Conservation (phyloP, 2,888 invertebrate genomes). For the Physocephala rufipes region DNA sequence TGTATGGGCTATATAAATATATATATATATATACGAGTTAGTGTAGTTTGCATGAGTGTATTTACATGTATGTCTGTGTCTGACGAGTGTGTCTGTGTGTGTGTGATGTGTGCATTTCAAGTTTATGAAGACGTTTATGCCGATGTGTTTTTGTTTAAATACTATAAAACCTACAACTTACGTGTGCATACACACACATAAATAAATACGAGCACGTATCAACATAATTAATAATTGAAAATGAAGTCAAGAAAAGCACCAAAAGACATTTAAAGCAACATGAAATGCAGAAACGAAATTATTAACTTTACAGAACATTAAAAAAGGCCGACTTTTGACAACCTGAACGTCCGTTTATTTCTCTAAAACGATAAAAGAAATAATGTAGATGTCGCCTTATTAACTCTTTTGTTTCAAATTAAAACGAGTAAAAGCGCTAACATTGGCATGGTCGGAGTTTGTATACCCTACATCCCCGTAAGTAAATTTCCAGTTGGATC, state of each 20-base stretch:
- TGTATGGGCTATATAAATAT: too few relatives aligned
- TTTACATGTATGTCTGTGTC: not conserved
- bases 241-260: not conserved
- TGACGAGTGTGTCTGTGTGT: constrained; percentile 28
- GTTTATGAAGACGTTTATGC: not conserved
- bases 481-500: too few relatives aligned
- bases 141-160: not conserved
- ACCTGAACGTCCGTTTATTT: too few relatives aligned
- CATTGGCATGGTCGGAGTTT: too few relatives aligned
- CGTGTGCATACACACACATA: not conserved
- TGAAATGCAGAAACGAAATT: constrained; percentile 9
- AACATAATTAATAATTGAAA: constrained; percentile 19
- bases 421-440: too few relatives aligned
- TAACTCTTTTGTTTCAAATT: too few relatives aligned
- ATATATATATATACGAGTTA: too few relatives aligned
- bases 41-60: too few relatives aligned
- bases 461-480: too few relatives aligned
- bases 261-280: not conserved
- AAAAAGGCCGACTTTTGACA: not conserved
- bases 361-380: too few relatives aligned
- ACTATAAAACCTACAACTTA: constrained; percentile 7
- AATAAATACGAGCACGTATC: too few relatives aligned
- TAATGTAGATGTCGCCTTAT: too few relatives aligned
- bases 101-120: constrained; percentile 35
- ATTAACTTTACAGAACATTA: not conserved